Percentiles rank a stretch among this genome's conserved stretches.
Evolutionary conservation across 2,113 vertebrate genomes (phyloP).

Genomic region (Microtus ochrogaster): DNA sequence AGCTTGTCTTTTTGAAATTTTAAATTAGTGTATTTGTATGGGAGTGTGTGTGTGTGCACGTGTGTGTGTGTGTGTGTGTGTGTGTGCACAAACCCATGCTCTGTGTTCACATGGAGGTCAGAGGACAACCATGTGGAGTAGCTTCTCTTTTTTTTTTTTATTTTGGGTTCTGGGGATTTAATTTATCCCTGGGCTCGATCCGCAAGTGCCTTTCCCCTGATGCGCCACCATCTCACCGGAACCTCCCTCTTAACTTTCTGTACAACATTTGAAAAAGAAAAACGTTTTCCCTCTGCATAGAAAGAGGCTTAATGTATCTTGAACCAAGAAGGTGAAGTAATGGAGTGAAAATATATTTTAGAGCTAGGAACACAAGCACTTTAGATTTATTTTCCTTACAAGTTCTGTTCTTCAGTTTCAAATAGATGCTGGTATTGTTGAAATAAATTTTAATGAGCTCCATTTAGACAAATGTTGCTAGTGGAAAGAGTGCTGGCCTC

Average conservation of each 20-base stretch:
- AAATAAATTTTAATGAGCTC: neutral
- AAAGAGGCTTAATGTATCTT: conserved; percentile 39
- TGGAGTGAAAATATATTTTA: conserved; percentile 1
- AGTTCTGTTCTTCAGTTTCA: neutral
- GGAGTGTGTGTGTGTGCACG: neutral
- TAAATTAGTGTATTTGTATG: neutral
- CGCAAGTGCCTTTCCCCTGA: neutral
- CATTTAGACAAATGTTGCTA: neutral
- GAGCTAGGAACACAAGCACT: neutral
- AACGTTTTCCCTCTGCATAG: neutral
- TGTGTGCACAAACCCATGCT: neutral
- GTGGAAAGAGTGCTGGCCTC: neutral
- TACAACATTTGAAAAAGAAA: conserved; percentile 27
- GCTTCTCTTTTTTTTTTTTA: neutral
- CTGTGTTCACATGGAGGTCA: neutral
- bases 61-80: neutral
- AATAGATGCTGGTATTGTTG: neutral
- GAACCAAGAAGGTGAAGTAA: conserved; percentile 26
- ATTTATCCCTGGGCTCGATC: too few relatives aligned
- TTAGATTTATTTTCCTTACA: conserved; percentile 19
- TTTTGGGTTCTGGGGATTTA: neutral
- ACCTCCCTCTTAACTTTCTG: conserved; percentile 69
- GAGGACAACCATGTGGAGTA: neutral
- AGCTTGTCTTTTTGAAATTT: neutral
- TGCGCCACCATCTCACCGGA: neutral